Base-by-base conservation (phyloP, 2,113 vertebrate genomes). In the Equus przewalskii region DNA sequence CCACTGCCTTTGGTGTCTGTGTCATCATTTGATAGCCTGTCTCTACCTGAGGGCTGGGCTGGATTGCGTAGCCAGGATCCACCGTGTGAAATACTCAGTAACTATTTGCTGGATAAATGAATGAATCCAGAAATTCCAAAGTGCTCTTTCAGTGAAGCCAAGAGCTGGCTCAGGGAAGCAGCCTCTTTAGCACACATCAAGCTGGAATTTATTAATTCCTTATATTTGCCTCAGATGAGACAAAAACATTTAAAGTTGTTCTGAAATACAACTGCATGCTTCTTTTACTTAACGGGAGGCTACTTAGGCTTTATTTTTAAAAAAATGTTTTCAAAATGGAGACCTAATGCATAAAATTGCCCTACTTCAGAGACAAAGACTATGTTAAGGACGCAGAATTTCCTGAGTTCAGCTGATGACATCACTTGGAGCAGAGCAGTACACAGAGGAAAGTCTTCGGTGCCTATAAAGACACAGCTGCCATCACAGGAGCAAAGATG, bases 351-450 rank as follows among this genome's bases (percentile, higher is more conserved):
- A 70, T n/a, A 36, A 41, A 46, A 69, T n/a, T 2, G 54, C 33
- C 70, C 64, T n/a, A 70, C 56, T 67, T 94, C 24, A 44, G 87
- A 84, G 65, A 49, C n/a, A 86, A 89, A 89, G 80, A n/a, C 69
- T 16, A 4, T 28, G 54, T 33, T 65, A 24, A 64, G 49, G 33
- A 36, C n/a, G 54, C 51, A 24, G 46, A n/a, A 7, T 69, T 33
- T 72, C 81, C 44, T 69, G 30, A 46, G 58, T 49, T 83, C 64
- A 44, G 86, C 10, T 11, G 33, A 22, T 33, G 28, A 33, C 44
- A 44, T 51, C 41, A 26, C 58, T 28, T 10, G n/a, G 54, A 49
- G n/a, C 1, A 26, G 26, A 95, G 67, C 3, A 3, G n/a, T 0
- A 0, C 24, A 36, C 16, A 16, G 12, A n/a, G n/a, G 70, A 72